Evolutionary conservation across 2,113 vertebrate genomes (phyloP).

Genomic region (Callocephalon fimbriatum): DNA sequence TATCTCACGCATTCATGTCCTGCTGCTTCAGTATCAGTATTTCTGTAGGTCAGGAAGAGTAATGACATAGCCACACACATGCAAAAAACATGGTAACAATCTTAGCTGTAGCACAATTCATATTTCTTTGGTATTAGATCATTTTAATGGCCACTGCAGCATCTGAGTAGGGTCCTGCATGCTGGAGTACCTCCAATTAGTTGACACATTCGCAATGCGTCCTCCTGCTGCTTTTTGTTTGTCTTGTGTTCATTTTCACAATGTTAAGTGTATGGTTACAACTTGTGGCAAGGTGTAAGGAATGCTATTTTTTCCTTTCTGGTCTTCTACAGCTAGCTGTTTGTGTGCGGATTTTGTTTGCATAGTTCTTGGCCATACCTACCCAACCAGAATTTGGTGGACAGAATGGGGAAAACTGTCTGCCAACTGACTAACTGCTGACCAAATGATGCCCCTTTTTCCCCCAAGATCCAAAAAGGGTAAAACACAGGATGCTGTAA

Average conservation of each 20-base stretch:
- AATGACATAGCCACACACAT: neutral
- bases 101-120: neutral
- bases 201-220: neutral
- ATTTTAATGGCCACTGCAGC: neutral
- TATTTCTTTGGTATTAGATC: neutral
- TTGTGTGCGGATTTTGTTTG: neutral
- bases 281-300: neutral
- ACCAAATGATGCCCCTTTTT: neutral
- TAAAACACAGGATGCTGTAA: neutral
- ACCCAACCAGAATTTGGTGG: neutral
- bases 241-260: neutral
- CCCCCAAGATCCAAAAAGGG: neutral
- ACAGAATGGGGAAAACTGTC: neutral
- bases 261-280: neutral
- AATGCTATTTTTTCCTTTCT: neutral
- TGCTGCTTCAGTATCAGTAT: neutral
- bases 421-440: neutral
- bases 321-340: neutral
- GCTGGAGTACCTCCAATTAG: neutral
- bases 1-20: neutral
- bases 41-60: neutral
- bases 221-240: neutral
- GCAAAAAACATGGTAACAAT: neutral
- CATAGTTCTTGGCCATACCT: accelerated
- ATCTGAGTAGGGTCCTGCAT: neutral